phyloP scores from a whole-genome alignment of 1,140 invertebrate genomes.

The Orchestia grillus region DNA sequence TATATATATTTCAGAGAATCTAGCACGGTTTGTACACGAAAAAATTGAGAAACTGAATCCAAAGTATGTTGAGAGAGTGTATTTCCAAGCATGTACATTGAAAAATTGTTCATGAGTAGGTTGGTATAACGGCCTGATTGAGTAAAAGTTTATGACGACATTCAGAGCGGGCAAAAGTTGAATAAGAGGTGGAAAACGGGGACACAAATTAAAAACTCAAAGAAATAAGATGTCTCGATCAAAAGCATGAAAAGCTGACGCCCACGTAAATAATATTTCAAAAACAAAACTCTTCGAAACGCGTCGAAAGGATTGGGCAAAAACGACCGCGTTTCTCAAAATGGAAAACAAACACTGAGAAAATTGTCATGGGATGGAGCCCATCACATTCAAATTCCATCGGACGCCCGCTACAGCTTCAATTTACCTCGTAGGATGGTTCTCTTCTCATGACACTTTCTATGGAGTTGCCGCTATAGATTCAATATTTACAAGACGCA shows the following conservation, averaged over 20 bases:
- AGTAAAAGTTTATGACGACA: neutral
- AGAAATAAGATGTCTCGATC: neutral
- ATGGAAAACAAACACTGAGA: neutral
- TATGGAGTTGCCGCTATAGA: neutral
- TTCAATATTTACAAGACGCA: constrained; percentile 43
- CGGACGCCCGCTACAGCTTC: neutral
- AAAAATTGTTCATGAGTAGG: neutral
- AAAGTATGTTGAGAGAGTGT: neutral
- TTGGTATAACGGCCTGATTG: neutral
- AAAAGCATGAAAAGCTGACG: neutral
- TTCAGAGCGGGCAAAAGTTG: neutral
- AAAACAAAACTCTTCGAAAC: neutral
- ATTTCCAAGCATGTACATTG: neutral
- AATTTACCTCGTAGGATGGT: neutral
- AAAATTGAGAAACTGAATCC: neutral
- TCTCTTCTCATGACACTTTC: neutral
- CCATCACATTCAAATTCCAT: neutral
- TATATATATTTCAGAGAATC: neutral
- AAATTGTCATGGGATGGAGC: constrained; percentile 2
- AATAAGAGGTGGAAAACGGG: neutral
- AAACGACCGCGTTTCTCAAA: neutral
- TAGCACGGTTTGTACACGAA: neutral
- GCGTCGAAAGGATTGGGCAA: neutral
- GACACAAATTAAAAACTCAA: neutral
- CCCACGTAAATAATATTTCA: neutral